Evolutionary conservation across 2,797 vertebrate genomes (phyloP).

Genomic region (Hoplostethus atlanticus): DNA sequence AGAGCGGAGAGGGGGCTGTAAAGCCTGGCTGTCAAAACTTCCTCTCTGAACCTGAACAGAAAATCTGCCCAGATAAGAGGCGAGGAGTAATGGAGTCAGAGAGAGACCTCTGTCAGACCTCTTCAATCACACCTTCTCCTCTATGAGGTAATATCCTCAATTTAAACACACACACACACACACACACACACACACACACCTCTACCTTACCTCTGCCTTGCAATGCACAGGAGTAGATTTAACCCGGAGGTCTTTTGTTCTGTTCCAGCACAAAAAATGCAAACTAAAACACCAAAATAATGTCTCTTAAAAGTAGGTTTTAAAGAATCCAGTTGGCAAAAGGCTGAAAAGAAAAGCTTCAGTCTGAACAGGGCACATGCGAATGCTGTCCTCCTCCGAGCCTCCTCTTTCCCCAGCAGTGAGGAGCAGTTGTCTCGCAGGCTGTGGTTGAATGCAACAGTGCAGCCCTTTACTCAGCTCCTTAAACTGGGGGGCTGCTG

Average conservation of each 20-base stretch:
- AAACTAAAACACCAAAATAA: slow-evolving; percentile 23
- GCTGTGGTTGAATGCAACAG: slow-evolving; percentile 67
- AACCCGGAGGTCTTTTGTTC: slow-evolving; percentile 28
- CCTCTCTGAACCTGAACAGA: slow-evolving; percentile 79
- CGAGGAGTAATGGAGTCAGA: slow-evolving; percentile 66
- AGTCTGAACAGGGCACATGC: slow-evolving; percentile 15
- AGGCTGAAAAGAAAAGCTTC: slow-evolving; percentile 33
- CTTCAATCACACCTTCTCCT: slow-evolving; percentile 69
- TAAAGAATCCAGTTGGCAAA: slow-evolving; percentile 14
- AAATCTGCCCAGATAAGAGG: slow-evolving; percentile 77
- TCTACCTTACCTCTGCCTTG: slow-evolving; percentile 59
- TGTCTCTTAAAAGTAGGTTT: neutral
- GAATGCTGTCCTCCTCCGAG: slow-evolving; percentile 31
- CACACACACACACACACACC: slow-evolving; percentile 34
- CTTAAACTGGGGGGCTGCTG: slow-evolving; percentile 71
- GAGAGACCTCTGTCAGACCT: slow-evolving; percentile 73
- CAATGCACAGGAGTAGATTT: slow-evolving; percentile 41
- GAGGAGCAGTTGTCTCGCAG: slow-evolving; percentile 75
- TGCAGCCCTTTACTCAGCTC: slow-evolving; percentile 53
- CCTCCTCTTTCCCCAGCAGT: slow-evolving; percentile 50
- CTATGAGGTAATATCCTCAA: slow-evolving; percentile 79
- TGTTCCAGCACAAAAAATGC: slow-evolving; percentile 28
- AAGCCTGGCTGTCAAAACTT: slow-evolving; percentile 86
- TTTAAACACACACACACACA: slow-evolving; percentile 55
- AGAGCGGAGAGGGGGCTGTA: slow-evolving; percentile 68